Percentiles rank a stretch among this genome's conserved stretches.
phyloP scores from a whole-genome alignment of 2,113 vertebrate genomes.

The Psephotus haematonotus region DNA sequence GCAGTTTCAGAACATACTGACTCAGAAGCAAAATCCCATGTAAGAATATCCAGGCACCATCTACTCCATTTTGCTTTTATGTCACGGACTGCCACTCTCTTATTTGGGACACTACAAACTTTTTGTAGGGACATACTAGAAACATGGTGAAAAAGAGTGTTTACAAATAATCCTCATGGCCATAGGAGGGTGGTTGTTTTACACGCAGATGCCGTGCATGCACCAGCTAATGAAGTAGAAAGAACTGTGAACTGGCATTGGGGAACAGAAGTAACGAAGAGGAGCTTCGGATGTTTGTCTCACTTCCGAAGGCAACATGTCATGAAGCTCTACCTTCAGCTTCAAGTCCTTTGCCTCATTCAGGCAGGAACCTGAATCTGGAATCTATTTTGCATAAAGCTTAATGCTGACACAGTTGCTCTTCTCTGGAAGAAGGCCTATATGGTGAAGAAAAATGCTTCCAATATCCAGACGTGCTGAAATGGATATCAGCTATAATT shows the following conservation, averaged over 20 bases:
- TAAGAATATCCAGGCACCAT: not conserved
- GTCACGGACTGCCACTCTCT: not conserved
- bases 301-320: not conserved
- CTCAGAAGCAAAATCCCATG: not conserved
- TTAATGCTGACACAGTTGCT: not conserved
- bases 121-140: not conserved
- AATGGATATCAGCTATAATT: not conserved
- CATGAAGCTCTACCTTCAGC: not conserved
- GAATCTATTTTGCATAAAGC: not conserved
- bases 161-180: not conserved
- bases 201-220: not conserved
- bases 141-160: not conserved
- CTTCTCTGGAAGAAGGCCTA: not conserved
- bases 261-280: not conserved
- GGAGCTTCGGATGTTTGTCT: not conserved
- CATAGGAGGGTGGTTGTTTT: not conserved
- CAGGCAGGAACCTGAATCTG: not conserved
- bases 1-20: not conserved
- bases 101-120: not conserved
- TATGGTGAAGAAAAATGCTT: not conserved
- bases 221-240: not conserved
- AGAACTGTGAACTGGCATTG: not conserved
- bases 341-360: not conserved
- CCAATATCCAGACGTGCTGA: not conserved
- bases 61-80: not conserved